Conservation (phyloP, 2,113 vertebrate genomes). For the Platysteira castanea region DNA sequence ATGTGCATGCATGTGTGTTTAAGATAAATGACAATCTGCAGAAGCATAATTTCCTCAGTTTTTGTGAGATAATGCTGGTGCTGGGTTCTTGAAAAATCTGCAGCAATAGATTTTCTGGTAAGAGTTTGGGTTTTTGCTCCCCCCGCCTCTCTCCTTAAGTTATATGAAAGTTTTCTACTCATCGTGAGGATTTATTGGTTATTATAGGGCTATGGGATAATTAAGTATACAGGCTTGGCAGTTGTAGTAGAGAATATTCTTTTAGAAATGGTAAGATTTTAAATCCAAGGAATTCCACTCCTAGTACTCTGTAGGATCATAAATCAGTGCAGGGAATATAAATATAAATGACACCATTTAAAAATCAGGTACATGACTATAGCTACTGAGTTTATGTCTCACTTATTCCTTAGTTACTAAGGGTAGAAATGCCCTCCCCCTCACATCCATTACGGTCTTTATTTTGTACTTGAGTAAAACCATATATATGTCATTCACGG, state of each 20-base stretch:
- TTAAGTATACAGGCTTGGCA: slow-evolving; percentile 72
- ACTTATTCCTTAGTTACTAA: slow-evolving; percentile 9
- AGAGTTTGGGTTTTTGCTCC: background rate
- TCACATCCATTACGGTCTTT: slow-evolving; percentile 4
- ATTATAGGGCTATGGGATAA: slow-evolving; percentile 52
- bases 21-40: slow-evolving; percentile 59
- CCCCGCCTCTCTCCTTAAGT: background rate
- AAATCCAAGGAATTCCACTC: slow-evolving; percentile 47
- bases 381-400: slow-evolving; percentile 31
- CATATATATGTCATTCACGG: background rate
- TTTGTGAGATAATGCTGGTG: slow-evolving; percentile 15
- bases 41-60: slow-evolving; percentile 41
- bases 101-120: slow-evolving; percentile 5
- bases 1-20: slow-evolving; percentile 27
- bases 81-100: slow-evolving; percentile 19
- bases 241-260: slow-evolving; percentile 53
- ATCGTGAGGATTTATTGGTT: slow-evolving; percentile 65
- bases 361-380: slow-evolving; percentile 28
- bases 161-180: slow-evolving; percentile 55
- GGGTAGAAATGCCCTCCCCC: slow-evolving; percentile 20
- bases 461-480: slow-evolving; percentile 58
- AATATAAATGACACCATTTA: slow-evolving; percentile 39
- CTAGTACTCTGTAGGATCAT: background rate
- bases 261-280: slow-evolving; percentile 61
- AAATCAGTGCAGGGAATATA: slow-evolving; percentile 50